A percentile compares a stretch with the other conserved stretches of the same genome.
Evolutionary conservation across 2,888 invertebrate genomes (phyloP).

Genomic region (Isoperla grammatica): DNA sequence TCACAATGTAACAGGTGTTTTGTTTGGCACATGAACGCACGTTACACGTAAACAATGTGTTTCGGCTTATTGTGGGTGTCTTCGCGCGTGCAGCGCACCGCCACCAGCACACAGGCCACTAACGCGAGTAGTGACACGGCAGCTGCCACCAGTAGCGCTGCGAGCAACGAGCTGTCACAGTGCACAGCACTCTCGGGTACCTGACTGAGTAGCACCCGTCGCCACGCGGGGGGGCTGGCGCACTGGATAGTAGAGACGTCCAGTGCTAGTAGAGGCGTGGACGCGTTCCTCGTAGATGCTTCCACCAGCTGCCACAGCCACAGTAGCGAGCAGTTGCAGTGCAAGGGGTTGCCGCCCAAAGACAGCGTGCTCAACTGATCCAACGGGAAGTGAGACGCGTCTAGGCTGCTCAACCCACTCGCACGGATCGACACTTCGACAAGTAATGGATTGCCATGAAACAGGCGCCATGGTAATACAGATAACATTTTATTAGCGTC

Average conservation of each 20-base stretch:
- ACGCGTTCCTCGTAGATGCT: background rate
- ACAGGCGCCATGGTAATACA: conserved; percentile 71
- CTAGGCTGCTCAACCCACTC: conserved; percentile 68
- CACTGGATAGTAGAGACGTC: conserved; percentile 56
- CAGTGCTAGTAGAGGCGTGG: conserved; percentile 12
- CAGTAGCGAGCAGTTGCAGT: conserved; percentile 79
- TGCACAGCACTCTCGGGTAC: conserved; percentile 50
- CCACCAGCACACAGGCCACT: conserved; percentile 42
- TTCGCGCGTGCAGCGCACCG: conserved; percentile 36
- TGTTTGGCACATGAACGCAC: conserved; percentile 28
- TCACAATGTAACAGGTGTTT: no score
- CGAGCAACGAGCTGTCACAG: conserved; percentile 42
- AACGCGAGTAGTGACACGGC: conserved; percentile 42
- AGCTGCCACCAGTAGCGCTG: conserved; percentile 41
- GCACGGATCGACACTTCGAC: conserved; percentile 69
- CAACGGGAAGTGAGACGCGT: conserved; percentile 75
- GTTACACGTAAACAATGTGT: conserved; percentile 56
- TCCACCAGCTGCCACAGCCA: conserved; percentile 72
- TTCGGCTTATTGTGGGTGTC: conserved; percentile 47
- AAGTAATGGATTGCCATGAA: conserved; percentile 76
- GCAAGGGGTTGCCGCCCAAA: conserved; percentile 75
- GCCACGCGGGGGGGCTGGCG: conserved; percentile 53
- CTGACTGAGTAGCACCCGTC: conserved; percentile 49
- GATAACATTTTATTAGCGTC: conserved; percentile 69
- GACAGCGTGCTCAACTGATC: conserved; percentile 69